phyloP scores from a whole-genome alignment of 2,797 vertebrate genomes.

The Anniella stebbinsi region DNA sequence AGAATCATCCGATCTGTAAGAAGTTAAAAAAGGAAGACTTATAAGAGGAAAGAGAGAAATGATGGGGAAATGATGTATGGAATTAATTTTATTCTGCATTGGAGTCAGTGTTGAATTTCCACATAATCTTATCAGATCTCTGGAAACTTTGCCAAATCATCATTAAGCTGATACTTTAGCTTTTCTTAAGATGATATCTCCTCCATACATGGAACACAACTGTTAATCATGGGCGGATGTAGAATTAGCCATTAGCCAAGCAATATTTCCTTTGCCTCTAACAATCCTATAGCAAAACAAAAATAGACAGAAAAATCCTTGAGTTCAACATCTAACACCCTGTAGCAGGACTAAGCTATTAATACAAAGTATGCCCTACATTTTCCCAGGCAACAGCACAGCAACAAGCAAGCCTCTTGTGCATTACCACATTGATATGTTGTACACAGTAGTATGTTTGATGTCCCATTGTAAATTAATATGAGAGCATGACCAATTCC shows the following conservation, averaged over 20 bases:
- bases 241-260: slow-evolving; percentile 40
- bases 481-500: slow-evolving; percentile 10
- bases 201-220: slow-evolving; percentile 24
- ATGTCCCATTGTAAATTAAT: neutral
- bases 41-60: neutral
- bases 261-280: slow-evolving; percentile 31
- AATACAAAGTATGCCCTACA: neutral
- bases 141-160: slow-evolving; percentile 53
- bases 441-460: neutral
- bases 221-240: slow-evolving; percentile 62
- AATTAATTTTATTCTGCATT: slow-evolving; percentile 66
- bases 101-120: slow-evolving; percentile 57
- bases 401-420: neutral
- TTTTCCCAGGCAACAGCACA: neutral
- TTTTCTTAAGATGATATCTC: slow-evolving; percentile 49
- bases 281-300: neutral
- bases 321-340: slow-evolving; percentile 37
- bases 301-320: neutral
- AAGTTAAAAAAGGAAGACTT: slow-evolving; percentile 25
- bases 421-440: neutral
- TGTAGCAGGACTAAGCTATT: slow-evolving; percentile 31
- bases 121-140: slow-evolving; percentile 49
- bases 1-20: slow-evolving; percentile 39
- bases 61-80: slow-evolving; percentile 21
- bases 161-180: slow-evolving; percentile 58